phyloP scores from a whole-genome alignment of 2,797 vertebrate species.

The Eurystomus glaucurus region DNA sequence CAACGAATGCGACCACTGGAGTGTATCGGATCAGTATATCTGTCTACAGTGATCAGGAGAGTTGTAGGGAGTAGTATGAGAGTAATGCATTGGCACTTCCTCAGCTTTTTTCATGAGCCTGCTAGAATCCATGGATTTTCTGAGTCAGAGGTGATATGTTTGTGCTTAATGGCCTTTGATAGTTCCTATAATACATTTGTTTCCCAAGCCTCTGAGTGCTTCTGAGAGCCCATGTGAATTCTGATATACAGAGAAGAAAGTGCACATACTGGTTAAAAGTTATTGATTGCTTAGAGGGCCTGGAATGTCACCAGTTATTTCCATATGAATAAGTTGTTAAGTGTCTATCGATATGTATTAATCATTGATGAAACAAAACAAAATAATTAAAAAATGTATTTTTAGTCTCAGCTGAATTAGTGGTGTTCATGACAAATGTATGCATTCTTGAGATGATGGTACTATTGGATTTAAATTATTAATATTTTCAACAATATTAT shows the following conservation, averaged over 20 bases:
- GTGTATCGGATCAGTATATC: no score
- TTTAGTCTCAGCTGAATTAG: background rate
- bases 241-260: background rate
- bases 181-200: background rate
- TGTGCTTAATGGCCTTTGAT: background rate
- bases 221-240: background rate
- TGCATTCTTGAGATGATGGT: background rate
- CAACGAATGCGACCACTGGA: background rate
- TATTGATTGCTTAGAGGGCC: background rate
- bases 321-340: background rate
- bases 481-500: constrained; percentile 17
- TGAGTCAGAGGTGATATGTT: background rate
- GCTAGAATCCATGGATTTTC: background rate
- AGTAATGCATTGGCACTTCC: background rate
- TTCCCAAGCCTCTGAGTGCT: background rate
- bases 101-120: background rate
- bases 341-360: background rate
- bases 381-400: background rate
- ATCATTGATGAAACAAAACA: background rate
- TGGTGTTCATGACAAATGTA: background rate
- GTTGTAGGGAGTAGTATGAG: background rate
- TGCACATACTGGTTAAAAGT: background rate
- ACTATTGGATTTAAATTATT: constrained; percentile 63
- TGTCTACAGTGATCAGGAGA: background rate
- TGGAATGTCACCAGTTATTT: background rate